phyloP scores from a whole-genome alignment of 2,888 invertebrate species.

The Muschampia plurimacula region DNA sequence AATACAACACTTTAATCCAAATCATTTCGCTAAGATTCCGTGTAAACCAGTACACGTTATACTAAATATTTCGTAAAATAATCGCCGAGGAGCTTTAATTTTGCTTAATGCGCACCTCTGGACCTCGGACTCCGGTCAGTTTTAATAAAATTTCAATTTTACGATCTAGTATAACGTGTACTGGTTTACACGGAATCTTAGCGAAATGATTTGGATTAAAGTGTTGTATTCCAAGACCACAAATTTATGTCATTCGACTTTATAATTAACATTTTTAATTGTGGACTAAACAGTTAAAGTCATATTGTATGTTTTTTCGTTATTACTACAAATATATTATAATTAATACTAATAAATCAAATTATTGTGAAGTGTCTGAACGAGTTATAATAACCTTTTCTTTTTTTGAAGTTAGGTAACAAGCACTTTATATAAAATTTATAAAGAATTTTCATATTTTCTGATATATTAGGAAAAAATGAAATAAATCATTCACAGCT shows the following conservation, averaged over 20 bases:
- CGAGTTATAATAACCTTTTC: neutral
- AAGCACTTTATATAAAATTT: neutral
- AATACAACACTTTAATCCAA: slow-evolving; percentile 6
- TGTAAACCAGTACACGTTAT: slow-evolving; percentile 43
- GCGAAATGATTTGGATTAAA: slow-evolving; percentile 14
- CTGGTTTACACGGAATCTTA: slow-evolving; percentile 43
- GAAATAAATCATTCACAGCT: neutral
- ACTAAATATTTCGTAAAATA: slow-evolving; percentile 40
- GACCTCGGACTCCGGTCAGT: slow-evolving; percentile 11
- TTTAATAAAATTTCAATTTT: slow-evolving; percentile 49
- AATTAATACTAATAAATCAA: neutral
- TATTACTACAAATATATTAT: neutral
- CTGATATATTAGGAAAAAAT: neutral
- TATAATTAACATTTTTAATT: slow-evolving; percentile 20
- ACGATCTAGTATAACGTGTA: slow-evolving; percentile 42
- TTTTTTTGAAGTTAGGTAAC: neutral
- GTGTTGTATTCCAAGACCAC: neutral
- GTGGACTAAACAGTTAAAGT: neutral
- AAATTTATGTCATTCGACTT: slow-evolving; percentile 4
- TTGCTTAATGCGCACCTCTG: slow-evolving; percentile 40
- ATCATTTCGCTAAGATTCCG: slow-evolving; percentile 31
- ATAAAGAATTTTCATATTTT: neutral
- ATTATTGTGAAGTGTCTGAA: neutral
- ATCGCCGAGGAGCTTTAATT: slow-evolving; percentile 37
- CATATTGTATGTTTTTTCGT: neutral